These are phyloP conservation scores for Spodoptera litura DNA, from an alignment of 1,140 invertebrate species.

Conservation along the genomic window DNA sequence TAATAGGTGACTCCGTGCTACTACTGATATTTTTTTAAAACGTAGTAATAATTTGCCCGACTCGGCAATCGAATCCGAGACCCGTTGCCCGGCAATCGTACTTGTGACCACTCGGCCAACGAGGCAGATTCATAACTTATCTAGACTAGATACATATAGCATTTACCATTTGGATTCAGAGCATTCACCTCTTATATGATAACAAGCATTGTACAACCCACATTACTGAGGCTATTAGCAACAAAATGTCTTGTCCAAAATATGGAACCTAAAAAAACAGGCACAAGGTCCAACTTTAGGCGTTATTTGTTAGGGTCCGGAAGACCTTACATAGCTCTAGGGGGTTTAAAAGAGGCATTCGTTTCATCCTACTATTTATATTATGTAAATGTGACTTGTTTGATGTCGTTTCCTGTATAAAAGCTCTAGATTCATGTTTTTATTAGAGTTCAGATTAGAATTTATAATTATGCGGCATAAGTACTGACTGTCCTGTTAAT, in stretches of 20 bases:
- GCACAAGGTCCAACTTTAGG: neutral
- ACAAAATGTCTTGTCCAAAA: neutral
- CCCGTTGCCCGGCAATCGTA: too few species aligned
- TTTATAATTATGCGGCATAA: neutral
- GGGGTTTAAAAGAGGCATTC: constrained; percentile 27
- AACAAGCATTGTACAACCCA: too few species aligned
- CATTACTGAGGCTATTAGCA: too few species aligned
- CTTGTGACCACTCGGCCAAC: too few species aligned
- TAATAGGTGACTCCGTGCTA: too few species aligned
- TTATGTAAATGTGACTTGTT: constrained; percentile 30
- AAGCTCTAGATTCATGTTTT: neutral
- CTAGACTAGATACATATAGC: too few species aligned
- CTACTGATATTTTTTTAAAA: too few species aligned
- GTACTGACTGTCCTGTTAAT: neutral
- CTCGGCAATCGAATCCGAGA: too few species aligned
- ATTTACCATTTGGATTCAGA: too few species aligned
- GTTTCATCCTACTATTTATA: constrained; percentile 43
- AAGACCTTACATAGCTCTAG: constrained; percentile 5
- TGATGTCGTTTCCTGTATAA: constrained; percentile 14
- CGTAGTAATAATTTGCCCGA: too few species aligned
- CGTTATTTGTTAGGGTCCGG: constrained; percentile 40
- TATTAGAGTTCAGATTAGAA: neutral
- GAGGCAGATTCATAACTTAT: too few species aligned
- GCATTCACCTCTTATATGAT: too few species aligned
- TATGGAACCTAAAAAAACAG: constrained; percentile 3